phyloP scores from a whole-genome alignment of 1,140 invertebrate species.

The Drosophila sucinea region DNA sequence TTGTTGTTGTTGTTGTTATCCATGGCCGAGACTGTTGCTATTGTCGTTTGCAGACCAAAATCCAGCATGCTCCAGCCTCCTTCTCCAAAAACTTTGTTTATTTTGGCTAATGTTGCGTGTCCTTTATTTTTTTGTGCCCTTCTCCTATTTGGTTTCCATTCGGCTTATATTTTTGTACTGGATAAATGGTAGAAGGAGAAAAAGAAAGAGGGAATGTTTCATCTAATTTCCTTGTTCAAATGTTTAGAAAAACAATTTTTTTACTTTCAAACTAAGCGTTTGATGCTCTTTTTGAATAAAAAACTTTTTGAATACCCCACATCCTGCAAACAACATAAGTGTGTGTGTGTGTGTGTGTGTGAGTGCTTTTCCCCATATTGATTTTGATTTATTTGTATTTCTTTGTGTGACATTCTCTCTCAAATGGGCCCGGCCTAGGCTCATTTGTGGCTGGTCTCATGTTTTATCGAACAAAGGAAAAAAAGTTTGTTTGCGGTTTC shows the following conservation, averaged over 20 bases:
- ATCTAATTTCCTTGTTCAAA: slow-evolving; percentile 50
- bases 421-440: not conserved
- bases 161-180: slow-evolving; percentile 47
- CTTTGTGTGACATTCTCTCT: slow-evolving; percentile 29
- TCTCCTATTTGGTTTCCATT: slow-evolving; percentile 70
- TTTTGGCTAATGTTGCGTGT: slow-evolving; percentile 65
- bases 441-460: slow-evolving; percentile 40
- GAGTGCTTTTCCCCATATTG: slow-evolving; percentile 36
- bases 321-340: not conserved
- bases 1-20: slow-evolving; percentile 41
- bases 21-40: slow-evolving; percentile 15
- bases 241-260: slow-evolving; percentile 20
- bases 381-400: slow-evolving; percentile 54
- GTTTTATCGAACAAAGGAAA: slow-evolving; percentile 24
- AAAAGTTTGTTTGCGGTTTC: slow-evolving; percentile 34
- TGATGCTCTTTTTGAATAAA: slow-evolving; percentile 51
- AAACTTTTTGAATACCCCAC: slow-evolving; percentile 35
- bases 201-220: slow-evolving; percentile 42
- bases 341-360: slow-evolving; percentile 36
- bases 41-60: not conserved
- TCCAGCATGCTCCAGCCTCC: not conserved
- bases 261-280: slow-evolving; percentile 37
- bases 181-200: slow-evolving; percentile 44
- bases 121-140: slow-evolving; percentile 25
- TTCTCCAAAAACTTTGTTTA: slow-evolving; percentile 29